phyloP scores from a whole-genome alignment of 2,797 vertebrate species.

The Psittacula echo region DNA sequence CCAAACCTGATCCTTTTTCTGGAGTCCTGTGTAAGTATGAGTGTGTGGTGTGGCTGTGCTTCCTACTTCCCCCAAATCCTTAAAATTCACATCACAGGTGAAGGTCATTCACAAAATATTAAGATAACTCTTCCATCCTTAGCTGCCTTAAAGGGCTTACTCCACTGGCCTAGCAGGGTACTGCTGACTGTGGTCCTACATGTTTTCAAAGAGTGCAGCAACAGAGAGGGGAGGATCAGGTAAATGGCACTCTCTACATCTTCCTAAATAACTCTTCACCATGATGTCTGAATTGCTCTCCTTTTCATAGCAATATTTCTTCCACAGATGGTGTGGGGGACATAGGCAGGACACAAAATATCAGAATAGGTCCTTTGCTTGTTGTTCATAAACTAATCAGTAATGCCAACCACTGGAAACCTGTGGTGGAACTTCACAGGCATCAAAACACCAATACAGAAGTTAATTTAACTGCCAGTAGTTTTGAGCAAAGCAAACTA shows the following conservation, averaged over 20 bases:
- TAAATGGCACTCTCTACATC: not conserved
- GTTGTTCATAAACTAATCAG: not conserved
- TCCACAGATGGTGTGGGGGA: accelerated
- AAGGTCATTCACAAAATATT: not conserved
- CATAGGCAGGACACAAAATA: not conserved
- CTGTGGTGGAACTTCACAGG: not conserved
- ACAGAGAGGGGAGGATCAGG: not conserved
- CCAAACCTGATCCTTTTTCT: not conserved
- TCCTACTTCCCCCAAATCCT: not conserved
- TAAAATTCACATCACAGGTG: not conserved
- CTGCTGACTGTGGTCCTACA: not conserved
- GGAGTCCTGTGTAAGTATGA: not conserved
- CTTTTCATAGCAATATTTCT: not conserved
- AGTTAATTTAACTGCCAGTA: not conserved
- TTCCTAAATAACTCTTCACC: not conserved
- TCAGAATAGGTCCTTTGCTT: not conserved
- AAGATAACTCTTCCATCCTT: not conserved
- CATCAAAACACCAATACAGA: not conserved
- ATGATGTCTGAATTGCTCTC: not conserved
- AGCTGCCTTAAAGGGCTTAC: not conserved
- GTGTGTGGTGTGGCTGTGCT: not conserved
- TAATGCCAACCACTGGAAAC: not conserved
- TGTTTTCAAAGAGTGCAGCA: not conserved
- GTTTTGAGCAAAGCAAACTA: not conserved
- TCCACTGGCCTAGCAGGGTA: not conserved